Evolutionary conservation across 2,113 vertebrate species (phyloP).

Genomic region (Scartelaos histophorus): DNA sequence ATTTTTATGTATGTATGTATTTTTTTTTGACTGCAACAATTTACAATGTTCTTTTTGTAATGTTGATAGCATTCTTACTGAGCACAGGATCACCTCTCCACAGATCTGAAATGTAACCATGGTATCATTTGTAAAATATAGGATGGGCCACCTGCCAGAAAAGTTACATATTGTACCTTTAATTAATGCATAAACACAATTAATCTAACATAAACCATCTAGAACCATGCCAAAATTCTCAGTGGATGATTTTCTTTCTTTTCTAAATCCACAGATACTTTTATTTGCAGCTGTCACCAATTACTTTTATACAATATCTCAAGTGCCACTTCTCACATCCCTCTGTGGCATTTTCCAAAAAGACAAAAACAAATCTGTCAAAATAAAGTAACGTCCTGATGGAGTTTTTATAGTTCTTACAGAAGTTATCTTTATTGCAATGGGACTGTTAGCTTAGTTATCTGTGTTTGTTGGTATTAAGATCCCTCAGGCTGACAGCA

Average conservation of each 20-base stretch:
- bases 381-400: background rate
- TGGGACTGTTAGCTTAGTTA: background rate
- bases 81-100: no score
- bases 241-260: background rate
- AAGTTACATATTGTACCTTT: background rate
- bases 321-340: background rate
- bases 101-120: no score
- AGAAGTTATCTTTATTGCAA: background rate
- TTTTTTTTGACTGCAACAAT: no score
- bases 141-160: background rate
- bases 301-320: background rate
- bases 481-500: background rate
- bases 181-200: background rate
- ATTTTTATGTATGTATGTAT: no score
- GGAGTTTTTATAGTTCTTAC: background rate
- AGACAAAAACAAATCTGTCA: background rate
- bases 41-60: no score
- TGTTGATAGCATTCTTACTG: no score
- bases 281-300: background rate
- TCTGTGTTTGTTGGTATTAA: background rate
- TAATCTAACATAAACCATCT: background rate
- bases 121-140: no score
- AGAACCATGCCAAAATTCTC: background rate
- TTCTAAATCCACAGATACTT: background rate
- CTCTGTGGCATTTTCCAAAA: background rate